Evolutionary conservation across 1,140 invertebrate genomes (phyloP).

Genomic region (Vanessa tameamea): DNA sequence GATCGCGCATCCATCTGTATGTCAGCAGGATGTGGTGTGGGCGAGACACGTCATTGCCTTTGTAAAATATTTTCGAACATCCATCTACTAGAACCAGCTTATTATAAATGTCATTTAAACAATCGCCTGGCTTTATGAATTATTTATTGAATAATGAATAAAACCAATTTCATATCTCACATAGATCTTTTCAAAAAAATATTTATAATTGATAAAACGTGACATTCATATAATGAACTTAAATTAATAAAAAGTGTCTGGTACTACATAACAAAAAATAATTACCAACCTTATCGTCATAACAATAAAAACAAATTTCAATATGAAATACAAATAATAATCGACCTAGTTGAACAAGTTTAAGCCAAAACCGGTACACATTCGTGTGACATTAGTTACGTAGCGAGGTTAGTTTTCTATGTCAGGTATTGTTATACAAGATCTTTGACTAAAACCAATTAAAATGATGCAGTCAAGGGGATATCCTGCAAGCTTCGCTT

Average conservation of each 20-base stretch:
- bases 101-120: conserved; percentile 3
- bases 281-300: too few species aligned
- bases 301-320: too few species aligned
- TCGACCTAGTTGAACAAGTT: conserved; percentile 31
- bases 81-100: background rate
- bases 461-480: conserved; percentile 33
- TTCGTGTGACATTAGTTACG: conserved; percentile 31
- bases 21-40: conserved; percentile 55
- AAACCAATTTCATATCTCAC: background rate
- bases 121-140: background rate
- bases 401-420: conserved; percentile 29
- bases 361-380: conserved; percentile 29
- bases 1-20: conserved; percentile 57
- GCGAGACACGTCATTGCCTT: conserved; percentile 74
- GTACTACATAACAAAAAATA: too few species aligned
- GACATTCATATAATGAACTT: too few species aligned
- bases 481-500: conserved; percentile 55
- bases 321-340: conserved; percentile 19
- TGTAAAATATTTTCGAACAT: conserved; percentile 37
- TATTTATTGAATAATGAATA: background rate
- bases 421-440: conserved; percentile 19
- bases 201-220: background rate
- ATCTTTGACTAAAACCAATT: conserved; percentile 28
- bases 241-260: too few species aligned
- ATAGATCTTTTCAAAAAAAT: background rate